Evolutionary conservation across 2,797 vertebrate genomes (phyloP).

Genomic region (Mus caroli): DNA sequence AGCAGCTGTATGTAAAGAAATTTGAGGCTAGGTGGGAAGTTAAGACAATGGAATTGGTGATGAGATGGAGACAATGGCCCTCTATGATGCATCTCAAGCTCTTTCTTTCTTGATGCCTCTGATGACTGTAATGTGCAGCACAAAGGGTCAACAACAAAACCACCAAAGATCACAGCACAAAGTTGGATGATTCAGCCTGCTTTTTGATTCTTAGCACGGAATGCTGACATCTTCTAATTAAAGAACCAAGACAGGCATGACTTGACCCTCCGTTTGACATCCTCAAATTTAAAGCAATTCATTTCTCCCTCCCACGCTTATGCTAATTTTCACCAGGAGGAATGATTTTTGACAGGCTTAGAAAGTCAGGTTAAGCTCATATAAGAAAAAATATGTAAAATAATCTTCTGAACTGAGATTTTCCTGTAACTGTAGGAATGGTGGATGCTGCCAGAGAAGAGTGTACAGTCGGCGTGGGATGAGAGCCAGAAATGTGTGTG

Average conservation of each 20-base stretch:
- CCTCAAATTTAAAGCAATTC: constrained; percentile 75
- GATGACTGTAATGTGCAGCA: constrained; percentile 44
- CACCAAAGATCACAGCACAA: constrained; percentile 27
- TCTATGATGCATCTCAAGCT: background rate
- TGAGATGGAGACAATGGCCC: background rate
- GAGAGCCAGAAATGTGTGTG: background rate
- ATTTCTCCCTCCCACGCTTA: constrained; percentile 66
- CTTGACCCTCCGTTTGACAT: constrained; percentile 71
- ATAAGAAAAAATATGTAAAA: constrained; percentile 54
- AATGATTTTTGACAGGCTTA: constrained; percentile 75
- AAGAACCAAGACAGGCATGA: constrained; percentile 63
- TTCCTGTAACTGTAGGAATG: background rate
- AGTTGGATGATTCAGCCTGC: constrained; percentile 27
- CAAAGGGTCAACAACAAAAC: constrained; percentile 52
- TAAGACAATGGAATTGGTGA: background rate
- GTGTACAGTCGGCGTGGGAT: background rate
- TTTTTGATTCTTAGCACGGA: constrained; percentile 63
- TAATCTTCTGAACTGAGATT: constrained; percentile 41
- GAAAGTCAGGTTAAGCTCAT: constrained; percentile 67
- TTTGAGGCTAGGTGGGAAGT: background rate
- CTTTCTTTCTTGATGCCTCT: constrained; percentile 37
- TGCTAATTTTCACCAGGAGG: constrained; percentile 73
- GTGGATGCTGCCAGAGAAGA: background rate
- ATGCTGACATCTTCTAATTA: constrained; percentile 73
- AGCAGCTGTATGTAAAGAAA: background rate